phyloP scores from a whole-genome alignment of 2,888 invertebrate species.

The Xylophagus ater region DNA sequence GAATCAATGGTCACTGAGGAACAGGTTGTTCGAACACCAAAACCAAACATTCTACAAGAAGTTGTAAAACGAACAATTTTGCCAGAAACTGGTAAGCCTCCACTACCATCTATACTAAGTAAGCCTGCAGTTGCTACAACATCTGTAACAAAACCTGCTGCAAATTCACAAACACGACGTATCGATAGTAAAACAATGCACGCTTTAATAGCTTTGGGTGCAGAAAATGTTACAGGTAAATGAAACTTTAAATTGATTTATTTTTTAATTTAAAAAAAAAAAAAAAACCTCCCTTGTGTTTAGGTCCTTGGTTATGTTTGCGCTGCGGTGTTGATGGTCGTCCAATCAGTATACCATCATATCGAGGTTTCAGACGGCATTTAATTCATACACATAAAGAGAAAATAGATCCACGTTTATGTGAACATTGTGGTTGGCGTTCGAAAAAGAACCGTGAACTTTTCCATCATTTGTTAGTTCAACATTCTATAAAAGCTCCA shows the following conservation, averaged over 20 bases:
- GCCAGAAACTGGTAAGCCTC: constrained; percentile 6
- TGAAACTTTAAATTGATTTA: not conserved
- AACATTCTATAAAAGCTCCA: constrained; percentile 66
- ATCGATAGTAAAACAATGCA: constrained; percentile 52
- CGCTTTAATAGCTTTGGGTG: constrained; percentile 47
- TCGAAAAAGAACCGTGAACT: constrained; percentile 61
- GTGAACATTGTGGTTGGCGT: constrained; percentile 75
- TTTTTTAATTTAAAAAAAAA: not conserved
- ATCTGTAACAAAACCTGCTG: constrained; percentile 1
- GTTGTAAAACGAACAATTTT: constrained; percentile 3
- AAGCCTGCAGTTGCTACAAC: constrained; percentile 6
- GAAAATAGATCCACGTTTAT: constrained; percentile 62
- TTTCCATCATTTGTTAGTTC: constrained; percentile 66
- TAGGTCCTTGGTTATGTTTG: constrained; percentile 67
- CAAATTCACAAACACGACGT: constrained; percentile 40
- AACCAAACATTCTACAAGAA: not conserved
- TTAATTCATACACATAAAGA: constrained; percentile 71
- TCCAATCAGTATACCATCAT: constrained; percentile 61
- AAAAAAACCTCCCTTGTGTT: not conserved
- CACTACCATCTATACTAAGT: constrained; percentile 10
- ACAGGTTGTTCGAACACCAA: not conserved
- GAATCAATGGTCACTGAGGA: constrained; percentile 14
- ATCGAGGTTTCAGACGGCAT: constrained; percentile 69
- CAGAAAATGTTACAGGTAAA: constrained; percentile 48
- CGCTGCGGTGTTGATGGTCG: constrained; percentile 60